phyloP scores from a whole-genome alignment of 1,140 invertebrate species.

The Neocloeon triangulifer region DNA sequence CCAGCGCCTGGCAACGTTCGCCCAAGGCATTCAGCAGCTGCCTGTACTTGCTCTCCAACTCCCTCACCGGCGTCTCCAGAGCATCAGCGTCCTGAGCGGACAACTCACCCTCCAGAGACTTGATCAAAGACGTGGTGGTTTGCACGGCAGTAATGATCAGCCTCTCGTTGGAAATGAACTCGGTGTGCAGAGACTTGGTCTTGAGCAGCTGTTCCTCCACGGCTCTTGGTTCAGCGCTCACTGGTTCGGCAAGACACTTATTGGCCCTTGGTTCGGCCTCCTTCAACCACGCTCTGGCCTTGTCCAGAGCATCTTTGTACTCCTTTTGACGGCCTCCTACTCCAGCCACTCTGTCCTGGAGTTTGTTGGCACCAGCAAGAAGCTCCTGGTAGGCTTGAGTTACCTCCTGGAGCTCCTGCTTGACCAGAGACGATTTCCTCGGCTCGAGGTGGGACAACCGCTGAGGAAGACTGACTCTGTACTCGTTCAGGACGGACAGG shows the following conservation, averaged over 20 bases:
- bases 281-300: conserved; percentile 59
- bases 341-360: conserved; percentile 53
- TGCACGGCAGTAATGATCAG: conserved; percentile 59
- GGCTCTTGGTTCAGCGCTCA: conserved; percentile 64
- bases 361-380: conserved; percentile 49
- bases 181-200: conserved; percentile 64
- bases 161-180: conserved; percentile 62
- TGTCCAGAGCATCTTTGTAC: conserved; percentile 61
- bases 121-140: conserved; percentile 42
- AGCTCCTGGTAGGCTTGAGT: conserved; percentile 40
- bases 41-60: conserved; percentile 52
- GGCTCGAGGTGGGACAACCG: conserved; percentile 52
- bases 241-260: conserved; percentile 51
- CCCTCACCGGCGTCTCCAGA: conserved; percentile 53
- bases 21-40: conserved; percentile 44
- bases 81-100: conserved; percentile 50
- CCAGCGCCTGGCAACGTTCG: conserved; percentile 60
- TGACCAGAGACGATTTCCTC: conserved; percentile 41
- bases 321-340: conserved; percentile 56
- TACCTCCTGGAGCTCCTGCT: conserved; percentile 35
- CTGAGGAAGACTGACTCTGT: conserved; percentile 56
- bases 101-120: conserved; percentile 55
- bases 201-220: conserved; percentile 70
- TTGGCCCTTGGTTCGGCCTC: conserved; percentile 56
- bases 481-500: conserved; percentile 57